Conservation (phyloP, 2,113 vertebrate genomes). For the Rattus rattus region DNA sequence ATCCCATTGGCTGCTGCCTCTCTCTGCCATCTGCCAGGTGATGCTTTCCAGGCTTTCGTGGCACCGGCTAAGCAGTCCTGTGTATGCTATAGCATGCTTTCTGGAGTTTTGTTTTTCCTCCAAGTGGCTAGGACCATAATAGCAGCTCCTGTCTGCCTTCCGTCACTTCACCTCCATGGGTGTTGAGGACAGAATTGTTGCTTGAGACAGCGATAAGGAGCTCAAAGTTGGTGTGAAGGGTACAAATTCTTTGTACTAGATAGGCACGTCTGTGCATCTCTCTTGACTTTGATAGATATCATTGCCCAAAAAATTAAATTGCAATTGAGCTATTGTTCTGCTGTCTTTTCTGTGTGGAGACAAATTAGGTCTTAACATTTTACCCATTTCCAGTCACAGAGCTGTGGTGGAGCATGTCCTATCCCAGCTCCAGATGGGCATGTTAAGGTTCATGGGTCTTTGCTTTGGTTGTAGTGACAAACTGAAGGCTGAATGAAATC, state of each 20-base stretch:
- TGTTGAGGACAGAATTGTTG: background rate
- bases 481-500: background rate
- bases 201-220: background rate
- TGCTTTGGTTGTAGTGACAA: background rate
- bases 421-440: background rate
- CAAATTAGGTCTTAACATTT: background rate
- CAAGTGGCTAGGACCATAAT: background rate
- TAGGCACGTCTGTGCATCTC: background rate
- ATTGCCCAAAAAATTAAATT: background rate
- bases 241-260: background rate
- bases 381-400: background rate
- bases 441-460: background rate
- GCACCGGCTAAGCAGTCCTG: constrained; percentile 16
- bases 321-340: background rate
- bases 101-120: constrained; percentile 28
- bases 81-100: background rate
- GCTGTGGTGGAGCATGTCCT: background rate
- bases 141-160: background rate
- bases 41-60: constrained; percentile 79
- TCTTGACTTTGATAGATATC: background rate
- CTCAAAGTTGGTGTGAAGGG: background rate
- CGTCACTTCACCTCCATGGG: background rate
- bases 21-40: constrained; percentile 58
- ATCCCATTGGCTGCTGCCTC: constrained; percentile 56
- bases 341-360: background rate